A percentile compares a stretch with the other conserved stretches of the same genome.
These are phyloP conservation scores for Parapsyche elsis DNA, from an alignment of 1,140 invertebrate genomes.

Conservation along the genomic window DNA sequence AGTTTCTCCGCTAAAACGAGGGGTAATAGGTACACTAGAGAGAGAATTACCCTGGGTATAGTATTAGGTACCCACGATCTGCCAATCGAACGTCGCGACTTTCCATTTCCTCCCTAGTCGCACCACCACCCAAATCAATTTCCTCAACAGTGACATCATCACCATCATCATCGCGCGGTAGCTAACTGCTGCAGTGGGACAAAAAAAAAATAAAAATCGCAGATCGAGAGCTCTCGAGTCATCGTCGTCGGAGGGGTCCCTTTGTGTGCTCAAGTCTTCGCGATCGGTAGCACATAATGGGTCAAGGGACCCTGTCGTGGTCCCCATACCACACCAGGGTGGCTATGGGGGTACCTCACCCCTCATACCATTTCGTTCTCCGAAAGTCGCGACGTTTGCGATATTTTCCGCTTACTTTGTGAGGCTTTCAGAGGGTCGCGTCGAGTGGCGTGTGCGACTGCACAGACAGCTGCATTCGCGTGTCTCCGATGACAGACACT, in stretches of 20 bases:
- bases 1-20: too few species aligned
- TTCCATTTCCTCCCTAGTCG: slow-evolving; percentile 23
- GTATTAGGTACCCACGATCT: neutral
- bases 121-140: neutral
- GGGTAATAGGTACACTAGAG: too few species aligned
- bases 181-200: neutral
- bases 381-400: slow-evolving; percentile 47
- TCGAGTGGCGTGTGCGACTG: slow-evolving; percentile 1
- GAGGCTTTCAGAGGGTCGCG: neutral
- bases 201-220: slow-evolving; percentile 46
- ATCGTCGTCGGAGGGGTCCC: slow-evolving; percentile 44
- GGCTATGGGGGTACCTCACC: slow-evolving; percentile 11
- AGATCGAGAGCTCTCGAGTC: slow-evolving; percentile 47
- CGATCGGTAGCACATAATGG: slow-evolving; percentile 48
- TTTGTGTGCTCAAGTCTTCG: slow-evolving; percentile 51
- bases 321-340: too few species aligned
- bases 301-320: slow-evolving; percentile 49
- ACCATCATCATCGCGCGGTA: neutral
- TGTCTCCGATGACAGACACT: neutral
- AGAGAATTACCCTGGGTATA: too few species aligned
- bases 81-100: neutral
- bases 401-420: slow-evolving; percentile 55
- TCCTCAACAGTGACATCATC: neutral
- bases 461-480: slow-evolving; percentile 15
- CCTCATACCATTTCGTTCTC: neutral